These are phyloP conservation scores for Ectemnius lituratus DNA, from an alignment of 2,888 invertebrate genomes.

Conservation along the genomic window DNA sequence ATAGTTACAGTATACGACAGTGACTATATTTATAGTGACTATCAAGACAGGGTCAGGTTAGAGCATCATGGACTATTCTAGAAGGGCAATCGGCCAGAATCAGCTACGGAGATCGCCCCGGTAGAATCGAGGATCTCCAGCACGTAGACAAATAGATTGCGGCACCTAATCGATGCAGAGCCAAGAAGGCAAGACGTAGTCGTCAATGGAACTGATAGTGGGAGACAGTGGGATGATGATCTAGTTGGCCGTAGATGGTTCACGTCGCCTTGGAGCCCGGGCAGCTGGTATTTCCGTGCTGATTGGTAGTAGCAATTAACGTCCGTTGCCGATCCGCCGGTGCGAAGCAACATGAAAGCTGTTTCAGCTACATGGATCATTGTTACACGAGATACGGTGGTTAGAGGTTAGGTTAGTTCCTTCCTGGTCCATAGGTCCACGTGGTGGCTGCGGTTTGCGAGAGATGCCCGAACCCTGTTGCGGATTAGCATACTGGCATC, in stretches of 20 bases:
- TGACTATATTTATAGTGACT: no score
- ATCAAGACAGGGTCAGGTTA: no score
- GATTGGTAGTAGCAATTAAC: constrained; percentile 75
- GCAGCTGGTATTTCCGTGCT: constrained; percentile 58
- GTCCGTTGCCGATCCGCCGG: constrained; percentile 64
- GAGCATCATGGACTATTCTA: no score
- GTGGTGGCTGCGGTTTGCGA: constrained; percentile 65
- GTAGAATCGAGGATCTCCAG: constrained; percentile 46
- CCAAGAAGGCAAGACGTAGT: constrained; percentile 49
- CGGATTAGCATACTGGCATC: constrained; percentile 65
- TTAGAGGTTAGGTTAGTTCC: constrained; percentile 43
- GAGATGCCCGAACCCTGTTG: constrained; percentile 62
- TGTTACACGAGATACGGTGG: constrained; percentile 66
- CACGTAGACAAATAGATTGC: constrained; percentile 50
- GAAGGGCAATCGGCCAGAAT: no score
- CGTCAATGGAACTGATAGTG: constrained; percentile 30
- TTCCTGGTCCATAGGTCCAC: constrained; percentile 32
- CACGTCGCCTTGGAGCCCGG: constrained; percentile 42
- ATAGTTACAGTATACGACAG: no score
- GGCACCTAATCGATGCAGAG: constrained; percentile 49
- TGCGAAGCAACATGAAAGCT: constrained; percentile 56
- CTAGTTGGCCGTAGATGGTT: constrained; percentile 44
- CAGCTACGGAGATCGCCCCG: constrained; percentile 35
- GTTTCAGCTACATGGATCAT: constrained; percentile 68
- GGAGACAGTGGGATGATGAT: constrained; percentile 17